Evolutionary conservation across 2,797 vertebrate species (phyloP), one percentile per base, ranked within the genome.

Genomic region (Gila robusta): DNA sequence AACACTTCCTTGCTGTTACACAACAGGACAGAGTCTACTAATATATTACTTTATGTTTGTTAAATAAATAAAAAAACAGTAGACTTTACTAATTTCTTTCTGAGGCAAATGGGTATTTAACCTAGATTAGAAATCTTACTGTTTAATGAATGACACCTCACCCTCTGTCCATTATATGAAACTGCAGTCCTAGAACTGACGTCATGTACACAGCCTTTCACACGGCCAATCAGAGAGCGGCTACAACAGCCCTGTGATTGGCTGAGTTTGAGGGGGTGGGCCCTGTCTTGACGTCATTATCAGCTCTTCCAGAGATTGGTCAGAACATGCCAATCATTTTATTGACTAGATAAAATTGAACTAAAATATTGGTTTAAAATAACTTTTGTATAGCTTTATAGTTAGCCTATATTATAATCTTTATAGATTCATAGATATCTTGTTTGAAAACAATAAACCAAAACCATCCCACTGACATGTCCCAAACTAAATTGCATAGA

Each of bases 171-270:
- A 0, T 52, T 17, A 32, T 21, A 14, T 39, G 11, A 17, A 70
- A 59, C 67, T 28, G 49, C 35, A 59, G 26, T 41, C 67, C 6
- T 6, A n/a, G 28, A 52, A 5, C n/a, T 21, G 49, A 66, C 56
- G 21, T 66, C 69, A 82, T 6, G 1, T 2, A 10, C 35, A 72
- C 14, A 26, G n/a, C n/a, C 4, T 44, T 66, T 5, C 71, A 0
- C 26, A 1, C 28, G 7, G 41, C 82, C 72, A 83, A 76, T 83
- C 54, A 73, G 54, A 59, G 35, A 73, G n/a, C 54, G 17, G 14
- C 69, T 82, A 7, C 8, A 59, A n/a, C 56, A 39, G 32, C 41
- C 56, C 21, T 39, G 12, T 32, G 72, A 83, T 76, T 76, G 82
- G 41, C 41, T 76, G 41, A 19, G 19, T 4, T 66, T 49, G 1